A percentile compares a stretch with the other conserved stretches of the same genome.
phyloP scores from a whole-genome alignment of 2,888 invertebrate species.

The Oeneis ivallda region DNA sequence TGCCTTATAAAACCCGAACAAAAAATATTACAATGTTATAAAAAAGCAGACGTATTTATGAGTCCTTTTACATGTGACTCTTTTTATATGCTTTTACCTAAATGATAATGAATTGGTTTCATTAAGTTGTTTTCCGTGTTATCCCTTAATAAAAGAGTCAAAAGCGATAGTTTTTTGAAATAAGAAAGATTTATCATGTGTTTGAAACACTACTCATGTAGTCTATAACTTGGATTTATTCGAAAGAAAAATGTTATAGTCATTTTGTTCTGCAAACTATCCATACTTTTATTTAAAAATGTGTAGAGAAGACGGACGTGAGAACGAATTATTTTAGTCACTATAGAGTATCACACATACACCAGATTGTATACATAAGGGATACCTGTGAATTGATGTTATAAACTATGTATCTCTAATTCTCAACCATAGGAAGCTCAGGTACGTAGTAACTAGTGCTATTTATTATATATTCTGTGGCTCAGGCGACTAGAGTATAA shows the following conservation, averaged over 20 bases:
- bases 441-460: too few relatives aligned
- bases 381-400: not conserved
- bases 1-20: constrained; percentile 38
- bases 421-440: too few relatives aligned
- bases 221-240: too few relatives aligned
- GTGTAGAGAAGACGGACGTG: too few relatives aligned
- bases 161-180: not conserved
- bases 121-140: constrained; percentile 23
- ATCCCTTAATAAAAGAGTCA: constrained; percentile 1
- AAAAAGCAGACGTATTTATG: constrained; percentile 32
- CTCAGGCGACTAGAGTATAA: constrained; percentile 46
- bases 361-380: not conserved
- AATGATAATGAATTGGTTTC: constrained; percentile 16
- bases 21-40: constrained; percentile 40
- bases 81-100: constrained; percentile 23
- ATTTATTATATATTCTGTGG: too few relatives aligned
- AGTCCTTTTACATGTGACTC: constrained; percentile 17
- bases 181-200: not conserved
- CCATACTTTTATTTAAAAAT: too few relatives aligned
- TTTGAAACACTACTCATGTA: not conserved
- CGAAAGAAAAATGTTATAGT: too few relatives aligned
- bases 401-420: not conserved
- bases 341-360: not conserved
- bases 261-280: too few relatives aligned
- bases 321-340: too few relatives aligned